Percentiles rank a stretch among this genome's conserved stretches.
phyloP scores from a whole-genome alignment of 2,888 invertebrate species.

The Ceriagrion tenellum region DNA sequence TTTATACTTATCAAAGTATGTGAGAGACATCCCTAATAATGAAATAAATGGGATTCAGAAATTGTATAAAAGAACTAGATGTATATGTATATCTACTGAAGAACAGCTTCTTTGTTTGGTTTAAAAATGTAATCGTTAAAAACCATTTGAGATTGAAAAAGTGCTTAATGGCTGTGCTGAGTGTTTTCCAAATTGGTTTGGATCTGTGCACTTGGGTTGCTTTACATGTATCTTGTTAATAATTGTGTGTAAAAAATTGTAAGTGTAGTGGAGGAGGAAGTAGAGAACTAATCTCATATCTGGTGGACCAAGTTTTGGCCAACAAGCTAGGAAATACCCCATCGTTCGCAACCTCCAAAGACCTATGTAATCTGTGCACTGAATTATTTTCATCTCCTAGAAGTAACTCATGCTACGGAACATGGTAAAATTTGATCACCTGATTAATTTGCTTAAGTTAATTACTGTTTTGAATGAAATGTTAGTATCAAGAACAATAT shows the following conservation, averaged over 20 bases:
- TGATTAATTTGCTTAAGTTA: conserved; percentile 24
- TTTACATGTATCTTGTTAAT: conserved; percentile 53
- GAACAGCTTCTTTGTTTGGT: conserved; percentile 11
- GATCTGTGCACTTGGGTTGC: conserved; percentile 51
- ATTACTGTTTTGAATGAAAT: conserved; percentile 34
- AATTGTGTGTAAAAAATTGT: conserved; percentile 33
- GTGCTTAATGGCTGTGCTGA: conserved; percentile 55
- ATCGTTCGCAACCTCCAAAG: background rate
- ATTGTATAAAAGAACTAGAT: background rate
- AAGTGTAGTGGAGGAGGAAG: conserved; percentile 25
- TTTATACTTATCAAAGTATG: background rate
- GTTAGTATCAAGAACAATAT: background rate
- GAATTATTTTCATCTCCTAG: conserved; percentile 36
- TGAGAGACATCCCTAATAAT: background rate
- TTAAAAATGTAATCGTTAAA: conserved; percentile 12
- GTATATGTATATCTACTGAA: background rate
- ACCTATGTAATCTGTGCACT: conserved; percentile 17
- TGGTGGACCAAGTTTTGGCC: conserved; percentile 8
- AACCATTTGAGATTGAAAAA: conserved; percentile 41
- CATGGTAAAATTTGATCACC: background rate
- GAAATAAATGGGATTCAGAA: background rate
- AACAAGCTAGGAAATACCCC: background rate
- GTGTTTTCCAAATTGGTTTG: conserved; percentile 32
- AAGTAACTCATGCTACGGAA: conserved; percentile 21
- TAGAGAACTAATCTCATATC: conserved; percentile 61